Percentiles rank a stretch among this genome's conserved stretches.
Evolutionary conservation across 2,797 vertebrate genomes (phyloP).

Genomic region (Linurgus olivaceus): DNA sequence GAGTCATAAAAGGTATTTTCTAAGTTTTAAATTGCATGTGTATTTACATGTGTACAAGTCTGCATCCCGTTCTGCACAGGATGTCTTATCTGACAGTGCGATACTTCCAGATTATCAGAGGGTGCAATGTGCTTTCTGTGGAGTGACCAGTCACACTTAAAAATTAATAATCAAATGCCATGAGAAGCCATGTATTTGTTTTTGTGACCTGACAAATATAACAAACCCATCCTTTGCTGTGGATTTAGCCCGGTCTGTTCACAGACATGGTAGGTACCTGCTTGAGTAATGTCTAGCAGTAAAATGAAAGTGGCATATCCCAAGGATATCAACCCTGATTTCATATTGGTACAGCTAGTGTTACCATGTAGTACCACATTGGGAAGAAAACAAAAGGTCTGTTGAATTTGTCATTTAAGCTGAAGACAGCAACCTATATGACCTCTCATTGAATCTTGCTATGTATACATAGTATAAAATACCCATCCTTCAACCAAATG

Average conservation of each 20-base stretch:
- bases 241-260: neutral
- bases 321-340: neutral
- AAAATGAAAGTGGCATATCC: neutral
- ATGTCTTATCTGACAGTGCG: fast-evolving
- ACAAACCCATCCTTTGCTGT: neutral
- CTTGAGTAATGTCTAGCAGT: neutral
- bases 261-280: neutral
- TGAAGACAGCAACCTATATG: neutral
- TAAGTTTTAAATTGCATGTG: neutral
- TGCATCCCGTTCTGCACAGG: neutral
- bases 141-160: neutral
- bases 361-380: neutral
- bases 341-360: neutral
- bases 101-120: neutral
- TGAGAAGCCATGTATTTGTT: neutral
- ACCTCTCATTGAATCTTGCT: neutral
- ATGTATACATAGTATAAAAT: neutral
- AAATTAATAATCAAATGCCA: neutral
- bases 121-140: neutral
- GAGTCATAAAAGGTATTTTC: neutral
- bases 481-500: neutral
- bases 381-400: neutral
- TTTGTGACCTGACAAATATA: neutral
- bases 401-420: neutral
- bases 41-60: neutral